phyloP scores from a whole-genome alignment of 2,113 vertebrate species.

The Anhinga rufa region DNA sequence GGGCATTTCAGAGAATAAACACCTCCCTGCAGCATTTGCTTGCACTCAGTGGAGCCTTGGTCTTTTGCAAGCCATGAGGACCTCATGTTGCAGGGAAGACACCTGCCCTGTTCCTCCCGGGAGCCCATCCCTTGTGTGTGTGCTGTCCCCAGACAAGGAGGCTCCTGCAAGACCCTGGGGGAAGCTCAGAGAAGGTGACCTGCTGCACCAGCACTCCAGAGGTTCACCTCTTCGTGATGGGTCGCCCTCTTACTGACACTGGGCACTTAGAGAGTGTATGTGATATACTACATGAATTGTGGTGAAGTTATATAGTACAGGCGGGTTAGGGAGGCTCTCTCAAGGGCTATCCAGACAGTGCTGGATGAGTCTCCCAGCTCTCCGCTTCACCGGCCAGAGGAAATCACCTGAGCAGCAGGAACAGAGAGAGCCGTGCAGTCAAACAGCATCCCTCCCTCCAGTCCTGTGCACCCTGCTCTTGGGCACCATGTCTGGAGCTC shows the following conservation, averaged over 20 bases:
- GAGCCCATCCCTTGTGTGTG: not conserved
- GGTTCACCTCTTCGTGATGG: not conserved
- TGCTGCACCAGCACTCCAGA: not conserved
- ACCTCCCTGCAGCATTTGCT: not conserved
- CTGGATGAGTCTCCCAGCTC: not conserved
- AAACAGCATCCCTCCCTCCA: not conserved
- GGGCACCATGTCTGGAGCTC: not conserved
- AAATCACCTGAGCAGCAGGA: not conserved
- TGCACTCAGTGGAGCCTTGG: not conserved
- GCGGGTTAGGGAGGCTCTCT: not conserved
- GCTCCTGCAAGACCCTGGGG: not conserved
- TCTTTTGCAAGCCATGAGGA: not conserved
- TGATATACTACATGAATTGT: not conserved
- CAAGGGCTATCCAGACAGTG: not conserved
- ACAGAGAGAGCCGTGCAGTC: not conserved
- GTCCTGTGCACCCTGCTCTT: too few relatives aligned
- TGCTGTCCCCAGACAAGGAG: not conserved
- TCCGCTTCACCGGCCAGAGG: not conserved
- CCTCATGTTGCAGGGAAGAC: not conserved
- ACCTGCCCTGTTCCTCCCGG: not conserved
- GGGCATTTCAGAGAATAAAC: not conserved
- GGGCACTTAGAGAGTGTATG: accelerated
- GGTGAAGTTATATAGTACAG: not conserved
- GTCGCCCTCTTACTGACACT: not conserved
- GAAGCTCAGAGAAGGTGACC: not conserved